Conservation (phyloP, 2,113 vertebrate genomes). For the Pituophis catenifer region DNA sequence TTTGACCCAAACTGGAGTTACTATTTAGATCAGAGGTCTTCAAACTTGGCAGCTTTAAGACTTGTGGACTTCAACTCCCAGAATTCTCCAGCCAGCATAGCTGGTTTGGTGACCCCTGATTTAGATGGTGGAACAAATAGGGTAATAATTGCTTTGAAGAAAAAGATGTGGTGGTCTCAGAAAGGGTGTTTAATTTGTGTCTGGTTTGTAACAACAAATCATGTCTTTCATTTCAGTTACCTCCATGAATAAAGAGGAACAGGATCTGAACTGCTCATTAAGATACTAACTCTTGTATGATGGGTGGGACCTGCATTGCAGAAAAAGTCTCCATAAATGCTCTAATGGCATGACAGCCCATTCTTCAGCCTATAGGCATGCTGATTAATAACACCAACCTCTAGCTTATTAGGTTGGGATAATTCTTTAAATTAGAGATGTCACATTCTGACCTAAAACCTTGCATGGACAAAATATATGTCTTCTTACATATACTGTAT, state of each 20-base stretch:
- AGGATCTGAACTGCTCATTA: no score
- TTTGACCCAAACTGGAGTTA: not conserved
- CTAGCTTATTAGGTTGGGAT: not conserved
- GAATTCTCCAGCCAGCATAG: no score
- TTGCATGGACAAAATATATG: not conserved
- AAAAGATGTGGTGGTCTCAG: not conserved
- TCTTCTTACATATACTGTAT: not conserved
- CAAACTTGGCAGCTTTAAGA: no score
- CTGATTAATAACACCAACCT: not conserved
- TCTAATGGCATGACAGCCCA: not conserved
- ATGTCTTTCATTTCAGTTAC: not conserved
- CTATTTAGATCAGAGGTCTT: not conserved
- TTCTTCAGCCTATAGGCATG: not conserved
- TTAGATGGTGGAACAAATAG: not conserved
- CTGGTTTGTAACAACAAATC: not conserved
- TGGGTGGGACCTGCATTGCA: not conserved
- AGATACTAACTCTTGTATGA: not conserved
- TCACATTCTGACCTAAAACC: not conserved
- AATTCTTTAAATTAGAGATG: not conserved
- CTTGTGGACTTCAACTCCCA: no score
- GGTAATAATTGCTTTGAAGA: not conserved
- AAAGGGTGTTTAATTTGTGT: not conserved
- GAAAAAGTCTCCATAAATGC: not conserved
- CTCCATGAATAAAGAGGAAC: not conserved
- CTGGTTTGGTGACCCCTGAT: no score